Percentiles rank a stretch among this genome's conserved stretches.
Conservation (phyloP, 2,113 vertebrate genomes). For the Corydoras sp. region DNA sequence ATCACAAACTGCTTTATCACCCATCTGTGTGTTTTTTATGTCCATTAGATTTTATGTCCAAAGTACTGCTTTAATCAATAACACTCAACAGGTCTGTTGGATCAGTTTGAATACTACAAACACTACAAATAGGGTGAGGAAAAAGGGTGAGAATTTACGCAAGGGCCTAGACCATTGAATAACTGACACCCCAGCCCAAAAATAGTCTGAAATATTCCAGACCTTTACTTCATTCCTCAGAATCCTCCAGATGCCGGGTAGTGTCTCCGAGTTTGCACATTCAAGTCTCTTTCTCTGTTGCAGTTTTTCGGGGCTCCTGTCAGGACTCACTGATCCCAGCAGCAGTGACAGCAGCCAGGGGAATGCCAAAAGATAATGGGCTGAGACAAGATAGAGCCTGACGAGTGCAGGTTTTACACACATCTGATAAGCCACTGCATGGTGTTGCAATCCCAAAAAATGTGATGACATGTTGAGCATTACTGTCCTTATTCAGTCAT, state of each 20-base stretch:
- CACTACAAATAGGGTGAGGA: too few relatives aligned
- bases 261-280: not conserved
- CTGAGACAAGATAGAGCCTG: conserved; percentile 22
- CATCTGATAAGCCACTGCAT: not conserved
- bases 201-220: not conserved
- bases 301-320: conserved; percentile 21
- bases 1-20: too few relatives aligned
- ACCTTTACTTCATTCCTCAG: not conserved
- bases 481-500: too few relatives aligned
- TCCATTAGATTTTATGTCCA: too few relatives aligned
- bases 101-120: too few relatives aligned
- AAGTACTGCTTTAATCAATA: too few relatives aligned
- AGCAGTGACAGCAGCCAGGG: conserved; percentile 25
- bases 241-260: not conserved
- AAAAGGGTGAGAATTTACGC: not conserved
- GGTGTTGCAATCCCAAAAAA: not conserved
- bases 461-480: too few relatives aligned
- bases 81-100: too few relatives aligned
- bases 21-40: too few relatives aligned
- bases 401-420: conserved; percentile 4
- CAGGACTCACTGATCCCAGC: conserved; percentile 25
- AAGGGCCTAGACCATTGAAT: too few relatives aligned
- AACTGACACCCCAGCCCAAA: not conserved
- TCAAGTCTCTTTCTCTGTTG: conserved; percentile 19
- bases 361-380: conserved; percentile 33